Percentiles rank a stretch among this genome's conserved stretches.
Conservation (phyloP, 1,140 invertebrate species). For the Scaptomyza hsui region DNA sequence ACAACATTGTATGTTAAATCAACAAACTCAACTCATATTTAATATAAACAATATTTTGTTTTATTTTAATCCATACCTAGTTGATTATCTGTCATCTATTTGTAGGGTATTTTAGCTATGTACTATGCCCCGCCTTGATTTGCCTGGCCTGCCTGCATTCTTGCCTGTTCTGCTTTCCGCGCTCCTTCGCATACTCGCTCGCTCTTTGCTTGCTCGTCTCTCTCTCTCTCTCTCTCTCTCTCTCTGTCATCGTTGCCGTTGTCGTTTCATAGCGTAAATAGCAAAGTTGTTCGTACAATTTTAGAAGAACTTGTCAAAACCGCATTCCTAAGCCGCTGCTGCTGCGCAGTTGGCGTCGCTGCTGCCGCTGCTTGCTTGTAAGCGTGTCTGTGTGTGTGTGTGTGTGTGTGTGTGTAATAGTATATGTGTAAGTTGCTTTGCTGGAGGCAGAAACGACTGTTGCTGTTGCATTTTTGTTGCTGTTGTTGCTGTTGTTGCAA, state of each 20-base stretch:
- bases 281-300: slow-evolving; percentile 83
- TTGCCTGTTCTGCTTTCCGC: slow-evolving; percentile 76
- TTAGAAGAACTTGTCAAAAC: slow-evolving; percentile 84
- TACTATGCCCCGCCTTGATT: background rate
- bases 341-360: slow-evolving; percentile 45
- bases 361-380: too few species aligned
- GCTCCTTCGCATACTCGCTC: slow-evolving; percentile 73
- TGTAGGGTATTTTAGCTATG: slow-evolving; percentile 29
- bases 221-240: background rate
- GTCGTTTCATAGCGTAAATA: slow-evolving; percentile 82
- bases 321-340: slow-evolving; percentile 72
- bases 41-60: background rate
- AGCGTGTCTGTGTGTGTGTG: slow-evolving; percentile 9
- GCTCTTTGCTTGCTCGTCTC: slow-evolving; percentile 12
- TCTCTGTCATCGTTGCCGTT: slow-evolving; percentile 27
- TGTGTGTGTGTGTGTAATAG: slow-evolving; percentile 33
- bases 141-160: too few species aligned
- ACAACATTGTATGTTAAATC: too few species aligned
- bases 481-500: slow-evolving; percentile 54
- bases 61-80: background rate
- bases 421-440: slow-evolving; percentile 64
- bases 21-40: too few species aligned
- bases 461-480: slow-evolving; percentile 43
- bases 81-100: background rate
- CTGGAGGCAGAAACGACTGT: slow-evolving; percentile 59